Evolutionary conservation across 2,113 vertebrate genomes (phyloP), one percentile per base, ranked within the genome.

Genomic region (Orycteropus afer): DNA sequence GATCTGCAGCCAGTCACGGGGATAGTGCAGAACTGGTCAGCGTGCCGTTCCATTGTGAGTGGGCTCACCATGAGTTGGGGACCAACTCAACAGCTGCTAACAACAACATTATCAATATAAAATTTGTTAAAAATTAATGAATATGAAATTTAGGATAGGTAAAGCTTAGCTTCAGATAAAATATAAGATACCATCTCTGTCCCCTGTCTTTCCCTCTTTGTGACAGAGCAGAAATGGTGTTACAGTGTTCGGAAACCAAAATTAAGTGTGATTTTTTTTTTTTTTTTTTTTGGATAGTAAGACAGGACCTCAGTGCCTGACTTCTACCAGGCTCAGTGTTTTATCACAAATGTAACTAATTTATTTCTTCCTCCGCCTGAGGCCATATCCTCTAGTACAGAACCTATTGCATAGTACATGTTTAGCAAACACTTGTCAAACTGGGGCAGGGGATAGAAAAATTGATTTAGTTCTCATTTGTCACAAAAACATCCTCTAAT

Each of bases 131-230:
- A 69, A 73, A 49, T 82, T 92, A 76, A 89, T 78, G 45, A 83
- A 40, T 84, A 76, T 55, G 81, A 92, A 92, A 88, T 77, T 65
- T 93, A 89, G 49, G 23, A 90, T 14, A 83, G 29, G 63, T 51
- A 49, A 73, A 84, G n/a, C 67, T 37, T 69, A 69, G 34, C 34
- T 67, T 67, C 14, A n/a, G 15, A 59, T 88, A 73, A 94, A 95
- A 74, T 86, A 13, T 79, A 93, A 95, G 29, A 2, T 84, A 20
- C 69, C 20, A 78, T 76, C 53, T 92, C 34, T 80, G 2, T 79
- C 17, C 69, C 34, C 17, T 7, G 69, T 79, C 23, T 40, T 22
- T 55, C 25, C 45, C 15, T 87, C 14, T 79, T 95, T 91, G 86
- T 63, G 76, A 86, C 73, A 85, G 63, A 93, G 85, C 71, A 49